Evolutionary conservation across 2,797 vertebrate genomes (phyloP).

Genomic region (Melanotaenia parkinsoni): DNA sequence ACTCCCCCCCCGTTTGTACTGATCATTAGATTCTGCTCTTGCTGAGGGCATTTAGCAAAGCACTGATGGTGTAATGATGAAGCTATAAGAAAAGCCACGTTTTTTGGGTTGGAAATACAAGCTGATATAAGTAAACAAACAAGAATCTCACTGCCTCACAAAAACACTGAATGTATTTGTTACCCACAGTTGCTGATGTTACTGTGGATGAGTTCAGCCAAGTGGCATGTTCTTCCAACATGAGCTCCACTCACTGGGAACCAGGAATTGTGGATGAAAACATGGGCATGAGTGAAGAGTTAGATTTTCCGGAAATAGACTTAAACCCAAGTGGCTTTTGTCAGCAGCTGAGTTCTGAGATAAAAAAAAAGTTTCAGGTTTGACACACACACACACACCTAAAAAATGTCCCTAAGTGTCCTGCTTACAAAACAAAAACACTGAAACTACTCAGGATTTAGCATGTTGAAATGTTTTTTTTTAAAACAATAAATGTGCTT

Average conservation of each 20-base stretch:
- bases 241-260: slow-evolving; percentile 66
- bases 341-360: slow-evolving; percentile 85
- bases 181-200: slow-evolving; percentile 46
- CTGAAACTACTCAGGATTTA: not conserved
- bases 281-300: slow-evolving; percentile 64
- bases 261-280: slow-evolving; percentile 43
- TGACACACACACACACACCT: not conserved
- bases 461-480: not conserved
- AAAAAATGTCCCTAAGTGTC: not conserved
- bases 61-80: not conserved
- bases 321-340: slow-evolving; percentile 73
- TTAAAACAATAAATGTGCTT: not conserved
- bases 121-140: not conserved
- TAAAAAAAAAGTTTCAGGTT: slow-evolving; percentile 88
- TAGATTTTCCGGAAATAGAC: slow-evolving; percentile 67
- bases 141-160: not conserved
- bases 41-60: not conserved
- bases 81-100: not conserved
- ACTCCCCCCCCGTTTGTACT: not conserved
- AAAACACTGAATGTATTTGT: slow-evolving; percentile 21
- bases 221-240: slow-evolving; percentile 47
- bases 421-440: slow-evolving; percentile 1
- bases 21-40: not conserved
- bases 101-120: not conserved
- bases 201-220: slow-evolving; percentile 49